phyloP scores from a whole-genome alignment of 2,888 invertebrate genomes.

The Tineola bisselliella region DNA sequence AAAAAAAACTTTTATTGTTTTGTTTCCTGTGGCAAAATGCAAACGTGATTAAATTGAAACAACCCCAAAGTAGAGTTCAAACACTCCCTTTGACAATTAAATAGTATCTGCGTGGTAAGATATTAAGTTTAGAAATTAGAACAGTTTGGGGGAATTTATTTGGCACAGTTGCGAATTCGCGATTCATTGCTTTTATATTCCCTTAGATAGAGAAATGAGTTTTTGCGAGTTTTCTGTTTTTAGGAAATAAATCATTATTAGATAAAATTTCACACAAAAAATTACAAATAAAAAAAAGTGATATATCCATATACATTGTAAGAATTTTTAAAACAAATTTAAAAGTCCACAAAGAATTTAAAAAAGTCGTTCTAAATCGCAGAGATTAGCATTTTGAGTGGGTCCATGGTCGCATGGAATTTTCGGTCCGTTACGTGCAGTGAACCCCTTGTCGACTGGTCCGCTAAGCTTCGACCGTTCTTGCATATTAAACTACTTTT shows the following conservation, averaged over 20 bases:
- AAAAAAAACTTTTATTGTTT: too few species aligned
- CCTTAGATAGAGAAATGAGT: too few species aligned
- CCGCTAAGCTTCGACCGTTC: background rate
- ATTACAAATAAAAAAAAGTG: too few species aligned
- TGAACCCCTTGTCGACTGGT: conserved; percentile 12
- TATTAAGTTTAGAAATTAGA: background rate
- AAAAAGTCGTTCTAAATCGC: background rate
- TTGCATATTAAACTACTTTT: background rate
- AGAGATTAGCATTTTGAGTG: background rate
- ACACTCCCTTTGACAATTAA: background rate
- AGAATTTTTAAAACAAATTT: too few species aligned
- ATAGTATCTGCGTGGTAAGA: background rate
- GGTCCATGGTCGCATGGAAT: background rate
- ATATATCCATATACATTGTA: too few species aligned
- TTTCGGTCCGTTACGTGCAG: conserved; percentile 16
- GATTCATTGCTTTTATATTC: background rate
- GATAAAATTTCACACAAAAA: too few species aligned
- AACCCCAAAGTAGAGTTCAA: background rate
- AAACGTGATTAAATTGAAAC: background rate
- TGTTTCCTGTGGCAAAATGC: background rate
- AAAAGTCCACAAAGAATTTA: background rate
- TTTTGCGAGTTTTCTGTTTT: too few species aligned
- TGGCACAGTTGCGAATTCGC: background rate
- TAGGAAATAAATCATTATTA: too few species aligned
- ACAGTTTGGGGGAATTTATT: background rate